Evolutionary conservation across 2,888 invertebrate genomes (phyloP).

Genomic region (Tachystola acroxantha): DNA sequence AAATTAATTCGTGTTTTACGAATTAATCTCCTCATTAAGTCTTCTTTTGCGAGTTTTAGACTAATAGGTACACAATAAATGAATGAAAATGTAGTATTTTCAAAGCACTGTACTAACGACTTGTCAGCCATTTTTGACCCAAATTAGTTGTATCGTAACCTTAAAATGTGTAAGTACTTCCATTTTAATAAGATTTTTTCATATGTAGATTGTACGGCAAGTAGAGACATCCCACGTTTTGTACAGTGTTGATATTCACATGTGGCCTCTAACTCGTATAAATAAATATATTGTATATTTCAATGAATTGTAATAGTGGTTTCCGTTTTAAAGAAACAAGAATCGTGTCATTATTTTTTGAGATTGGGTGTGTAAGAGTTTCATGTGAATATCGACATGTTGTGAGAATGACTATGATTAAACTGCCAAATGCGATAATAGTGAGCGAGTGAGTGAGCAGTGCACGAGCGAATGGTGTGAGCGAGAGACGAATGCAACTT

Average conservation of each 20-base stretch:
- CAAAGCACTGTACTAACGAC: slow-evolving; percentile 57
- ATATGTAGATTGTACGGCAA: slow-evolving; percentile 64
- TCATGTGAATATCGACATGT: slow-evolving; percentile 62
- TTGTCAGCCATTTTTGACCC: slow-evolving; percentile 72
- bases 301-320: too few relatives aligned
- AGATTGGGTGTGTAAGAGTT: too few relatives aligned
- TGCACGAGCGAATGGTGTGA: slow-evolving; percentile 17
- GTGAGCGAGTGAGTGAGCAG: slow-evolving; percentile 25
- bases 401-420: slow-evolving; percentile 52
- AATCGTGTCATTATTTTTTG: too few relatives aligned
- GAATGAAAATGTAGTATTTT: slow-evolving; percentile 50
- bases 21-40: slow-evolving; percentile 51
- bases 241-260: slow-evolving; percentile 58
- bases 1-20: slow-evolving; percentile 39
- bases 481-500: slow-evolving; percentile 16
- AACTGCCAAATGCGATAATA: slow-evolving; percentile 70
- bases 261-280: slow-evolving; percentile 21
- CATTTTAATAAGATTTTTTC: slow-evolving; percentile 74
- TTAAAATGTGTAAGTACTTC: slow-evolving; percentile 71
- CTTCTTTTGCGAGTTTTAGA: slow-evolving; percentile 64
- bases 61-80: slow-evolving; percentile 53
- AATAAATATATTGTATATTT: slow-evolving; percentile 31
- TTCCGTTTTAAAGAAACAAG: too few relatives aligned
- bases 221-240: slow-evolving; percentile 53
- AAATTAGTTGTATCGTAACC: slow-evolving; percentile 62